phyloP scores from a whole-genome alignment of 1,140 invertebrate genomes.

The Plodia interpunctella region DNA sequence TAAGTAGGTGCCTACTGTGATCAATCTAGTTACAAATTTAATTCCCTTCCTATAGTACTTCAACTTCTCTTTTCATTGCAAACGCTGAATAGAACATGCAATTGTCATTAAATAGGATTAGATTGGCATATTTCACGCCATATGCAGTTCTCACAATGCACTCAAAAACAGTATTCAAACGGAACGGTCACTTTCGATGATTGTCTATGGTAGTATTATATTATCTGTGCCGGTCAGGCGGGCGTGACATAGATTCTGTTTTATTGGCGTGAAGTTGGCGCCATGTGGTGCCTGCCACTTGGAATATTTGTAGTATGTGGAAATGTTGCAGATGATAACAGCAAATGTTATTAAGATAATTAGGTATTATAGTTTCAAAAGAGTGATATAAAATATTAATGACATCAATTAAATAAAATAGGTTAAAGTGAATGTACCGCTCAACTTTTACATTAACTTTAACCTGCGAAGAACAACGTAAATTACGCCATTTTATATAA shows the following conservation, averaged over 20 bases:
- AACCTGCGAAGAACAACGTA: too few relatives aligned
- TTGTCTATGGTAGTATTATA: not conserved
- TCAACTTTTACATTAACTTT: too few relatives aligned
- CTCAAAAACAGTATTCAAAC: not conserved
- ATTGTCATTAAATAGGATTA: not conserved
- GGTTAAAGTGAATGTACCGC: too few relatives aligned
- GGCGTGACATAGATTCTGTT: not conserved
- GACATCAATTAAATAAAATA: too few relatives aligned
- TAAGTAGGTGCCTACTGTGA: too few relatives aligned
- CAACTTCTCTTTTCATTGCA: too few relatives aligned
- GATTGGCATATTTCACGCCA: not conserved
- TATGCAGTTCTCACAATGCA: not conserved
- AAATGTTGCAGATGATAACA: not conserved
- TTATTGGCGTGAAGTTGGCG: constrained; percentile 1
- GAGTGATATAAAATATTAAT: too few relatives aligned
- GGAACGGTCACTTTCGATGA: not conserved
- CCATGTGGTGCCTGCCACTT: not conserved
- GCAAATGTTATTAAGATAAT: not conserved
- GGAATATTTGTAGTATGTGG: not conserved
- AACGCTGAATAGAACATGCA: too few relatives aligned
- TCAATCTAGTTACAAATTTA: too few relatives aligned
- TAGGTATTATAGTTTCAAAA: too few relatives aligned
- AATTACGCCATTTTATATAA: too few relatives aligned
- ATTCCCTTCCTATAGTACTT: too few relatives aligned
- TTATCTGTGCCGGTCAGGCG: not conserved